Evolutionary conservation across 1,140 invertebrate genomes (phyloP).

Genomic region (Lepidurus arcticus): DNA sequence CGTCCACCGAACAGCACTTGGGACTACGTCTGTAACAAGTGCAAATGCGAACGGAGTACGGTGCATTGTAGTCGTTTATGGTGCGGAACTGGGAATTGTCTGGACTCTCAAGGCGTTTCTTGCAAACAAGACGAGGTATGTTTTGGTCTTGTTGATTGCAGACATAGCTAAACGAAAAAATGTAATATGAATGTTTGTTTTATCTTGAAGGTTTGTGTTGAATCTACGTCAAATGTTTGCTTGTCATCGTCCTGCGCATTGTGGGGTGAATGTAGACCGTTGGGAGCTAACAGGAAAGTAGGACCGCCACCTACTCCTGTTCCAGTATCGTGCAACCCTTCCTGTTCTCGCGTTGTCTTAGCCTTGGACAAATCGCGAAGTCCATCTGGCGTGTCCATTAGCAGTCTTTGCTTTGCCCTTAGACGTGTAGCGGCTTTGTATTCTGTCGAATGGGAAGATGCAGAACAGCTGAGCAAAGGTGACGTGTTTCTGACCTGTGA

Average conservation of each 20-base stretch:
- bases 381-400: constrained; percentile 61
- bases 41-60: constrained; percentile 64
- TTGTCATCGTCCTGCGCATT: constrained; percentile 66
- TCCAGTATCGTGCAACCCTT: constrained; percentile 64
- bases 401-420: constrained; percentile 61
- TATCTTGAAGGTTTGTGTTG: constrained; percentile 61
- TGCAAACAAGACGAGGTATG: constrained; percentile 53
- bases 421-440: constrained; percentile 58
- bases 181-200: background rate
- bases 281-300: constrained; percentile 65
- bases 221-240: constrained; percentile 65
- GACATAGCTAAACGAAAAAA: background rate
- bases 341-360: constrained; percentile 67
- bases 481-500: constrained; percentile 69
- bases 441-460: constrained; percentile 46
- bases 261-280: constrained; percentile 71
- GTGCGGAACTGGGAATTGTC: constrained; percentile 75
- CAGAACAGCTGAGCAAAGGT: constrained; percentile 40
- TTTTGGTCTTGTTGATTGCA: background rate
- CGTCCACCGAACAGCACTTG: constrained; percentile 55
- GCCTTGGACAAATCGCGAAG: constrained; percentile 57
- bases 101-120: constrained; percentile 49
- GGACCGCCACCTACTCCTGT: constrained; percentile 66
- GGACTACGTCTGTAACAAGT: constrained; percentile 73
- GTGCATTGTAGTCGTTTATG: constrained; percentile 76